These are phyloP conservation scores for Kryptolebias ocellatus DNA, from an alignment of 2,797 vertebrate species.

Conservation along the genomic window DNA sequence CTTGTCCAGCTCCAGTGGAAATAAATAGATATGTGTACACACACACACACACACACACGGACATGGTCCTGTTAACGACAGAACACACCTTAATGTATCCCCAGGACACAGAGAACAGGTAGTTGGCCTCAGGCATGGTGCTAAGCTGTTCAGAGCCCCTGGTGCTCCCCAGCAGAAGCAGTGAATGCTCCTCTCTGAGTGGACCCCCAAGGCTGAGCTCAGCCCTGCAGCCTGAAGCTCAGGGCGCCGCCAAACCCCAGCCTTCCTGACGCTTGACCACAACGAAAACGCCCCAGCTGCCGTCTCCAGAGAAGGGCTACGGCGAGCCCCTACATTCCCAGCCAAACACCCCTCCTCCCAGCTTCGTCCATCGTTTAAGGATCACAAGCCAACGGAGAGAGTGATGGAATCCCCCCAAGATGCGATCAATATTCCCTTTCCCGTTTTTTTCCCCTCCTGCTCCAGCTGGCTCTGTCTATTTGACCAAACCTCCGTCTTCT, in stretches of 20 bases:
- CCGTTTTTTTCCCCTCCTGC: conserved; percentile 11
- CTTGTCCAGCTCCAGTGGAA: conserved; percentile 4
- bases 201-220: conserved; percentile 69
- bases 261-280: conserved; percentile 7
- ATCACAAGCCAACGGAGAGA: conserved; percentile 30
- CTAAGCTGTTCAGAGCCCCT: conserved; percentile 83
- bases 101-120: conserved; percentile 96
- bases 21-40: conserved; percentile 8
- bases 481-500: conserved; percentile 31
- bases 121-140: conserved; percentile 96
- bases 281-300: conserved; percentile 36
- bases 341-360: conserved; percentile 54
- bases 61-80: conserved; percentile 2
- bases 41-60: not conserved
- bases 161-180: conserved; percentile 79
- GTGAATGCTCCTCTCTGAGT: conserved; percentile 77
- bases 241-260: conserved; percentile 20
- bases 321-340: conserved; percentile 53
- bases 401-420: conserved; percentile 66
- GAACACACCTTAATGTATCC: conserved; percentile 97
- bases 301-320: conserved; percentile 57
- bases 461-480: conserved; percentile 29
- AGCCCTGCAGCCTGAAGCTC: conserved; percentile 53
- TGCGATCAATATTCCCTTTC: conserved; percentile 51
- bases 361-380: conserved; percentile 57